Evolutionary conservation across 2,888 invertebrate species (phyloP), one percentile per base, ranked within the genome.

Genomic region (Drosophila borborema): DNA sequence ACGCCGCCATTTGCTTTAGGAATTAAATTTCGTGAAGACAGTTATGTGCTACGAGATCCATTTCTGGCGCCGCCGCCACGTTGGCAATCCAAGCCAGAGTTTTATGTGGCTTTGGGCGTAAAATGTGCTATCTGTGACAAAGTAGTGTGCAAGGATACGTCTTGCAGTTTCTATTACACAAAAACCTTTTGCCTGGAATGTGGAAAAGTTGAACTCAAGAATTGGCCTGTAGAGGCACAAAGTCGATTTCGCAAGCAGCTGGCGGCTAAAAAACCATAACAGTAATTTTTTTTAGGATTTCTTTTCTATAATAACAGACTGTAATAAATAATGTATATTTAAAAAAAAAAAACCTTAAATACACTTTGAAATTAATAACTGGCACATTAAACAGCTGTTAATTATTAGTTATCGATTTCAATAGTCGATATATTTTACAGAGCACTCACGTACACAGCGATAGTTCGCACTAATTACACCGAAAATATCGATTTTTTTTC

Each of bases 21-120:
- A 0, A 94, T 97, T 45, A 92, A 93, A 41, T 95, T 97, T 64
- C 93, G 94, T 78, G 97, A 97, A 91, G 95, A 96, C 40, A 95
- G 95, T 72, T 98, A 96, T 92, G 93, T 97, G 0, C 96, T 97
- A 95, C 96, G 96, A 89, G 98, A 98, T 93, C 98, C 98, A 0
- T 98, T 98, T 90, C 95, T 95, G 84, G 95, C 96, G 2, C 95
- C 96, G 8, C 92, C 92, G 8, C 86, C 89, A 0, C 85, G 86
- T 23, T 86, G 88, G 85, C 86, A 92, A 63, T 95, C 95, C 64
- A 95, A 95, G 91, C 95, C 96, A n/a, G 96, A 97, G 92, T 95
- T 96, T 86, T 93, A 97, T 72, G 94, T 97, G 5, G 82, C 90
- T 0, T 90, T 98, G 20, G 98, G 98, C 3, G 94, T 95, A 14